phyloP scores from a whole-genome alignment of 2,888 invertebrate species.

The Dendrolimus pini region DNA sequence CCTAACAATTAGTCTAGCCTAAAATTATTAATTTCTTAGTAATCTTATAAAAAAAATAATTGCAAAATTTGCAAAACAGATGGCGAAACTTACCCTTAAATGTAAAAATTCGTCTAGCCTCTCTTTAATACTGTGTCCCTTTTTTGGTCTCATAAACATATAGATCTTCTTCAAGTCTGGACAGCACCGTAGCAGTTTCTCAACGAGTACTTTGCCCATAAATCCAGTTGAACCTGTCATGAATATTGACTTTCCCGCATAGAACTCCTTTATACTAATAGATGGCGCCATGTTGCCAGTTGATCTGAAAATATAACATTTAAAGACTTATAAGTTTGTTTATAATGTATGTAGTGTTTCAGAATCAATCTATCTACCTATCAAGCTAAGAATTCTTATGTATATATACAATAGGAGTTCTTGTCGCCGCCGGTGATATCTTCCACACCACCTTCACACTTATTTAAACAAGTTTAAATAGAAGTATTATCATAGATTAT shows the following conservation, averaged over 20 bases:
- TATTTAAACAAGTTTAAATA: background rate
- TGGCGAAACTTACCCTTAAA: conserved; percentile 57
- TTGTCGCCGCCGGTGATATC: no score
- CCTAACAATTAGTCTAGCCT: conserved; percentile 27
- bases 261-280: conserved; percentile 73
- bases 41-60: background rate
- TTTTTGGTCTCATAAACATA: conserved; percentile 83
- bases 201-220: conserved; percentile 88
- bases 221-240: conserved; percentile 92
- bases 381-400: no score
- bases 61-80: conserved; percentile 13
- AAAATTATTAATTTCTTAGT: background rate
- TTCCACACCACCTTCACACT: background rate
- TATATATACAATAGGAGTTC: no score
- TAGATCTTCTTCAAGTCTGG: conserved; percentile 82
- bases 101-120: conserved; percentile 77
- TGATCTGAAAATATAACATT: conserved; percentile 12
- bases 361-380: background rate
- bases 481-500: background rate
- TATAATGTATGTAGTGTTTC: no score
- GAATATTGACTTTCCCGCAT: conserved; percentile 78
- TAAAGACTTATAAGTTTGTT: no score
- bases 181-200: conserved; percentile 84
- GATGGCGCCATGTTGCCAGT: conserved; percentile 43
- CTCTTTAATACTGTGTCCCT: conserved; percentile 78